phyloP scores from a whole-genome alignment of 2,797 vertebrate species.

The Octomys mimax region DNA sequence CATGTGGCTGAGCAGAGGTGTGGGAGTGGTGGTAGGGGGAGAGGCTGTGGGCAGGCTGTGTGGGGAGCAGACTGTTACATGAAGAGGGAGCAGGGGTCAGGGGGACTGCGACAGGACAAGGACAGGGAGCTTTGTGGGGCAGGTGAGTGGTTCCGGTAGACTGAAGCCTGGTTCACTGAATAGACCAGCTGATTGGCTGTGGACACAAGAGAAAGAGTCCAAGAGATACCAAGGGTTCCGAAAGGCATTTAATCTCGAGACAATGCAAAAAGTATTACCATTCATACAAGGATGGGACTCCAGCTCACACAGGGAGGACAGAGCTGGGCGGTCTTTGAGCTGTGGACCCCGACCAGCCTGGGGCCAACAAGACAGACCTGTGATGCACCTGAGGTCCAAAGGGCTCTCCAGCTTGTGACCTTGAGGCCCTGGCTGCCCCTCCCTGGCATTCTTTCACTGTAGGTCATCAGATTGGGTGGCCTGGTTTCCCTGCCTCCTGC shows the following conservation, averaged over 20 bases:
- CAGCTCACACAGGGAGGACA: neutral
- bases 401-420: neutral
- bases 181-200: neutral
- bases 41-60: neutral
- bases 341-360: neutral
- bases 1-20: neutral
- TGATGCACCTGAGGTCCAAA: neutral
- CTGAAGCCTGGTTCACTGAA: neutral
- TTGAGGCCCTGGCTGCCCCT: rapidly evolving
- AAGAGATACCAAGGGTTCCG: neutral
- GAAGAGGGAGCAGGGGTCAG: neutral
- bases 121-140: neutral
- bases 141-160: neutral
- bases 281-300: neutral
- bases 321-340: neutral
- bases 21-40: neutral
- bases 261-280: neutral
- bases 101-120: neutral
- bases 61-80: neutral
- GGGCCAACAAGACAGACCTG: rapidly evolving
- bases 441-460: rapidly evolving
- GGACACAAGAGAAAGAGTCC: neutral
- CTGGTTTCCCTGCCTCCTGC: neutral
- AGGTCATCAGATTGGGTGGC: neutral
- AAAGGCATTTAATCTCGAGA: slow-evolving; percentile 20